These are phyloP conservation scores for Pelochelys cantorii DNA, from an alignment of 2,797 vertebrate species.

Conservation along the genomic window DNA sequence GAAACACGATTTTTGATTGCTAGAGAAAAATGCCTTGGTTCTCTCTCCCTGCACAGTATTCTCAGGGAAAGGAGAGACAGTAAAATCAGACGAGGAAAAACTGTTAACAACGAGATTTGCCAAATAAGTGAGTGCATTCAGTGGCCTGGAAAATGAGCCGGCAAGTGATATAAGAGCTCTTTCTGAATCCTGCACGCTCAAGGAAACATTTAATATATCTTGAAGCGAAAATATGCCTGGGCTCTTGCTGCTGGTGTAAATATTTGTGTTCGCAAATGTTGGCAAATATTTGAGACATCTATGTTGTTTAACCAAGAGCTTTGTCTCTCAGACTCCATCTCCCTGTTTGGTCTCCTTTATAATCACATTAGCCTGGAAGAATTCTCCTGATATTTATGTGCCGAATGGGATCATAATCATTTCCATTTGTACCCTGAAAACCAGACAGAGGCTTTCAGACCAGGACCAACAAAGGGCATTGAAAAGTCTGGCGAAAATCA, in stretches of 20 bases:
- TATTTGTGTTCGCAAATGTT: slow-evolving; percentile 74
- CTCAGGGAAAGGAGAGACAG: slow-evolving; percentile 25
- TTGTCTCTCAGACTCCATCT: slow-evolving; percentile 60
- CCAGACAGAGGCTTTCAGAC: background rate
- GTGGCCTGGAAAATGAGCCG: slow-evolving; percentile 74
- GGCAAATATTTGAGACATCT: slow-evolving; percentile 78
- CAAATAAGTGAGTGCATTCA: slow-evolving; percentile 67
- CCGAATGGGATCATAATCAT: slow-evolving; percentile 42
- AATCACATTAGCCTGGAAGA: slow-evolving; percentile 60
- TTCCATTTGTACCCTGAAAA: background rate
- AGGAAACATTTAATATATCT: slow-evolving; percentile 75
- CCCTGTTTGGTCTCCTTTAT: slow-evolving; percentile 58
- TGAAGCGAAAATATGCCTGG: slow-evolving; percentile 68
- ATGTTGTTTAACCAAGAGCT: slow-evolving; percentile 77
- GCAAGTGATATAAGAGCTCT: slow-evolving; percentile 68
- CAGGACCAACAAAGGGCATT: slow-evolving; percentile 21
- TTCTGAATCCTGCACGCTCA: slow-evolving; percentile 65
- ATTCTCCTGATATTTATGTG: slow-evolving; percentile 46
- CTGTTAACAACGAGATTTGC: slow-evolving; percentile 58
- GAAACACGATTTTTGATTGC: background rate
- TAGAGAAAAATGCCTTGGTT: background rate
- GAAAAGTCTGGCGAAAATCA: slow-evolving; percentile 13
- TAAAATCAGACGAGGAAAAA: slow-evolving; percentile 58
- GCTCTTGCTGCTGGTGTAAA: slow-evolving; percentile 67
- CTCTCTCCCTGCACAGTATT: slow-evolving; percentile 5